These are phyloP conservation scores for Noctua comes DNA, from an alignment of 2,888 invertebrate genomes.

Conservation along the genomic window DNA sequence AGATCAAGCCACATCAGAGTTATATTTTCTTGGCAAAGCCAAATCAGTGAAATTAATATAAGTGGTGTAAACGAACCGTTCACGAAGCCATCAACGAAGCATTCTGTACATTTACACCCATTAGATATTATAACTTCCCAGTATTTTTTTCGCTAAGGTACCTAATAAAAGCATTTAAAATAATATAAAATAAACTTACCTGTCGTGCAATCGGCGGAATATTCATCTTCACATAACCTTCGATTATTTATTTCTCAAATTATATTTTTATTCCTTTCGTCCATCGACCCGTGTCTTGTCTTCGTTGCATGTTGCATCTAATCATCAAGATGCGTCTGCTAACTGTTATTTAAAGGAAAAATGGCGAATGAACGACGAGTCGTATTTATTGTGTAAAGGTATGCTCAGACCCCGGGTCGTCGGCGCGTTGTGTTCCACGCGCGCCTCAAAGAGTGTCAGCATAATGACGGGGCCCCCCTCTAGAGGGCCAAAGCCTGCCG, in stretches of 20 bases:
- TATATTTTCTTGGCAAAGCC: no score
- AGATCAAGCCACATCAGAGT: no score
- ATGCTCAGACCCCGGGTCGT: neutral
- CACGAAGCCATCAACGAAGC: no score
- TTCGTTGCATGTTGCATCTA: neutral
- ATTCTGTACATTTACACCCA: no score
- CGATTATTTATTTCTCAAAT: neutral
- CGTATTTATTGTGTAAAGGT: conserved; percentile 3
- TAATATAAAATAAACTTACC: conserved; percentile 14
- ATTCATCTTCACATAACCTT: conserved; percentile 16
- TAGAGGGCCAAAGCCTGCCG: no score
- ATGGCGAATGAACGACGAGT: neutral
- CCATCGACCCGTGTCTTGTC: neutral
- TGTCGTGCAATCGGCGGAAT: conserved; percentile 29
- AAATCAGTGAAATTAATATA: no score
- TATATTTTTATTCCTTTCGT: neutral
- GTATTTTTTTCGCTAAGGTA: no score
- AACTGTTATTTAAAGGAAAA: conserved; percentile 18
- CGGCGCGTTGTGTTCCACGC: no score
- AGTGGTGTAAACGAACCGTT: no score
- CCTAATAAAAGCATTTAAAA: neutral
- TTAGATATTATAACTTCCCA: no score
- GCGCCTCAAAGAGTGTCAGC: no score
- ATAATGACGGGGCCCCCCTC: no score
- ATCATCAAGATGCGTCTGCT: neutral